These are phyloP conservation scores for Platalea minor DNA, from an alignment of 2,797 vertebrate species.

Conservation along the genomic window DNA sequence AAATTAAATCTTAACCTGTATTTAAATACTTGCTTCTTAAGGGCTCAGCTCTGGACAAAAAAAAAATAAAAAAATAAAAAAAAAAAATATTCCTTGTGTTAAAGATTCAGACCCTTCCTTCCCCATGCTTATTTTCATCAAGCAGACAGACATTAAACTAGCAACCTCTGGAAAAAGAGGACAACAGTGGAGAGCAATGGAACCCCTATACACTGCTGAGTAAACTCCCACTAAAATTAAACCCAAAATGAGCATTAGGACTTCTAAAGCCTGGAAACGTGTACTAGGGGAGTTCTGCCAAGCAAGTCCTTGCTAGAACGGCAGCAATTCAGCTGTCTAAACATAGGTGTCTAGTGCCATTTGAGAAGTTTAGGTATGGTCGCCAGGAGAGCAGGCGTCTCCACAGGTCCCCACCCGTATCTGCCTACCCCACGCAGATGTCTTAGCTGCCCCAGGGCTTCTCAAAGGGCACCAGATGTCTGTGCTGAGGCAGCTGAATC, in stretches of 20 bases:
- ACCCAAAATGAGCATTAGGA: background rate
- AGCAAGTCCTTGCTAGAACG: background rate
- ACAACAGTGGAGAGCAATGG: fast-evolving
- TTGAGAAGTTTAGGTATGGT: background rate
- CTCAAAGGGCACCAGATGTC: background rate
- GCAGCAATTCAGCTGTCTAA: background rate
- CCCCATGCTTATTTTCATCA: background rate
- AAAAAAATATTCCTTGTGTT: background rate
- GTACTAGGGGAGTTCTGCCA: background rate
- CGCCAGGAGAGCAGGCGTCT: background rate
- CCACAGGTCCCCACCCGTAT: background rate
- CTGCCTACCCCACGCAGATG: background rate
- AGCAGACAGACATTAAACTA: background rate
- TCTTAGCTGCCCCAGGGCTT: background rate
- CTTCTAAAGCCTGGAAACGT: background rate
- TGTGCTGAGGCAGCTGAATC: background rate
- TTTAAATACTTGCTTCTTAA: background rate
- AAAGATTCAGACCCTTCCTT: background rate
- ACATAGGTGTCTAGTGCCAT: background rate
- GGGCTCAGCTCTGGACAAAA: background rate
- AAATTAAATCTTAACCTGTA: background rate
- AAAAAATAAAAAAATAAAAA: background rate
- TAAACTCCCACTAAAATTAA: background rate
- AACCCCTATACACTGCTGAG: background rate
- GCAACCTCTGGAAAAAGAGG: background rate